Base-by-base conservation (phyloP, 2,888 invertebrate genomes). In the Drosophila sordidapex region DNA sequence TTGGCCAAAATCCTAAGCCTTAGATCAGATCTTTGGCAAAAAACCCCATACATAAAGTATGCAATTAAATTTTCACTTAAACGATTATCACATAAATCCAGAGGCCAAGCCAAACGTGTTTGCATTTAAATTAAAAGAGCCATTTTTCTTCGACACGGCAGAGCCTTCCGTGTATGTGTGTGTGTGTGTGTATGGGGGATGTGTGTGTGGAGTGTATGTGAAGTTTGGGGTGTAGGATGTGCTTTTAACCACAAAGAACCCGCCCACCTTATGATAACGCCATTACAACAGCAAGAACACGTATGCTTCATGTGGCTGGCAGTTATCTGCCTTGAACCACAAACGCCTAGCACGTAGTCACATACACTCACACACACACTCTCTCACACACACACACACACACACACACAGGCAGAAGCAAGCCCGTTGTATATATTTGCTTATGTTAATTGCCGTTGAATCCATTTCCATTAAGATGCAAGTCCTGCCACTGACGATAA, bases 1-100 rank as follows among this genome's bases (percentile, higher is more conserved):
- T 29, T 15, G n/a, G 38, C 31, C 51, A 33, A 63, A 64, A 59
- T 49, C 75, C 79, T 69, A 66, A 53, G 66, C 61, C 66, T 73
- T 61, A 71, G 72, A 73, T 75, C 74, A 70, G 64, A 78, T 78
- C 75, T 79, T 67, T 61, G 69, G 74, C 89, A 62, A 82, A 82
- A 85, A 89, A 74, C 84, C 81, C 83, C 91, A 91, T 90, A 87
- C 92, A 89, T 91, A 92, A 92, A 92, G 90, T 89, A 90, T 87
- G 91, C 92, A 91, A 91, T 92, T 91, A 92, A 92, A 92, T 91
- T 92, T 91, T 92, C 92, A 91, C 91, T 91, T 91, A 91, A 91
- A 89, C 91, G 92, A 91, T 91, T 92, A 91, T 91, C 92, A 89
- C 90, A 92, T 91, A 91, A 91, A 91, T 91, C 91, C 92, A 77